These are phyloP conservation scores for Protula sp. DNA, from an alignment of 2,888 invertebrate species.

Conservation along the genomic window DNA sequence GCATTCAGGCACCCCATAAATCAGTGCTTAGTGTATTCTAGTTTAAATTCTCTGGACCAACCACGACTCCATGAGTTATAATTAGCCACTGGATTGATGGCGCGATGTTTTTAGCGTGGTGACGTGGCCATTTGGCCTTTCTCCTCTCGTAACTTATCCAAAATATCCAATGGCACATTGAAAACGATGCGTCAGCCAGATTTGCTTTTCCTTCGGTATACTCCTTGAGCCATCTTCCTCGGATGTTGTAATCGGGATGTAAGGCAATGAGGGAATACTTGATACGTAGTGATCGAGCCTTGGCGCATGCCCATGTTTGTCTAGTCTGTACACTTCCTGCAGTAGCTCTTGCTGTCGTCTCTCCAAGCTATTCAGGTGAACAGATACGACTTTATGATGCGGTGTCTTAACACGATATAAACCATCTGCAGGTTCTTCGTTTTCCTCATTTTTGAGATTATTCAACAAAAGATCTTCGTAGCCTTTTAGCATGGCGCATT, in stretches of 20 bases:
- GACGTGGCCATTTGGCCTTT: slow-evolving; percentile 28
- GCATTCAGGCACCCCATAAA: no score
- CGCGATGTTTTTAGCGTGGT: neutral
- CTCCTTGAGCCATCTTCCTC: neutral
- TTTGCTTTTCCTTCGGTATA: slow-evolving; percentile 28
- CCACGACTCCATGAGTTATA: slow-evolving; percentile 88
- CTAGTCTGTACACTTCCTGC: neutral
- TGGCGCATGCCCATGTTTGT: neutral
- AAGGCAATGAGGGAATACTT: no score
- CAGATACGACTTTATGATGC: slow-evolving; percentile 1
- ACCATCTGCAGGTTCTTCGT: neutral
- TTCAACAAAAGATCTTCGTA: slow-evolving; percentile 40
- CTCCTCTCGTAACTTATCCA: slow-evolving; percentile 33
- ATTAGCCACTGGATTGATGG: slow-evolving; percentile 63
- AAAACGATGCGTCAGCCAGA: slow-evolving; percentile 36
- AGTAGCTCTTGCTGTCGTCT: neutral
- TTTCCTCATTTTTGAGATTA: neutral
- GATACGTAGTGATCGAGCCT: no score
- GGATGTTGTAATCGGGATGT: no score
- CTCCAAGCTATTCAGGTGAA: slow-evolving; percentile 2
- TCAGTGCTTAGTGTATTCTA: slow-evolving; percentile 8
- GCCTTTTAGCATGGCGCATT: slow-evolving; percentile 48
- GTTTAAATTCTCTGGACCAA: slow-evolving; percentile 62
- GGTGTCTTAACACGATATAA: slow-evolving; percentile 7
- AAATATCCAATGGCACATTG: slow-evolving; percentile 45